Base-by-base conservation (phyloP, 2,113 vertebrate species). In the Amphiprion percula region DNA sequence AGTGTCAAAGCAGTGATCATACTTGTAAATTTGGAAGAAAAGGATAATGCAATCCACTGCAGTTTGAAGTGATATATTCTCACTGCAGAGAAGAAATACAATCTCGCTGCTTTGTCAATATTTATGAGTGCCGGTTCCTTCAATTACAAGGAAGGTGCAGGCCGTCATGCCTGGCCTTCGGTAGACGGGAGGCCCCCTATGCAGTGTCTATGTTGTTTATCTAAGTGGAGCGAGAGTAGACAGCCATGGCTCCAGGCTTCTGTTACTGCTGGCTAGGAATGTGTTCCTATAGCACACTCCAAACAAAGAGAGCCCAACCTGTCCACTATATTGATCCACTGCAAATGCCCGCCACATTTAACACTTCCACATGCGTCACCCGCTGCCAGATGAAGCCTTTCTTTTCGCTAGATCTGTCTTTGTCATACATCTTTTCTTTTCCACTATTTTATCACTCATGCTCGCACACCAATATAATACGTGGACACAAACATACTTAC, bases 191-290 rank as follows among this genome's bases (percentile, higher is more conserved):
- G 91, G 87, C 89, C 91, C 88, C 87, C 65, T 53, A 79, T 87
- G 90, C 74, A 72, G 77, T 87, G 90, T 90, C 84, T 88, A 77
- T 50, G 79, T 86, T 97, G 96, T 97, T 97, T 97, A 97, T 96
- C 94, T 95, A 96, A 94, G 95, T 85, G 68, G 84, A 84, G 89
- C 92, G 92, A 93, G 93, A 90, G 86, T 94, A 95, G 96, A 96
- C 95, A 94, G 92, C 90, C 84, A 91, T 92, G 96, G 94, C 96
- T 97, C 96, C 96, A 96, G 96, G 86, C 95, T 96, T 95, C 94
- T 96, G 94, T 96, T 96, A 95, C 95, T 94, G 94, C 93, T 90
- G 91, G 94, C 93, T 85, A 86, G 94, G 95, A 96, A 96, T 95
- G 94, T 91, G 94, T 96, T 96, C 91, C 90, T 93, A 87, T 90